Conservation (phyloP, 1,140 invertebrate genomes). For the Venturia canescens region DNA sequence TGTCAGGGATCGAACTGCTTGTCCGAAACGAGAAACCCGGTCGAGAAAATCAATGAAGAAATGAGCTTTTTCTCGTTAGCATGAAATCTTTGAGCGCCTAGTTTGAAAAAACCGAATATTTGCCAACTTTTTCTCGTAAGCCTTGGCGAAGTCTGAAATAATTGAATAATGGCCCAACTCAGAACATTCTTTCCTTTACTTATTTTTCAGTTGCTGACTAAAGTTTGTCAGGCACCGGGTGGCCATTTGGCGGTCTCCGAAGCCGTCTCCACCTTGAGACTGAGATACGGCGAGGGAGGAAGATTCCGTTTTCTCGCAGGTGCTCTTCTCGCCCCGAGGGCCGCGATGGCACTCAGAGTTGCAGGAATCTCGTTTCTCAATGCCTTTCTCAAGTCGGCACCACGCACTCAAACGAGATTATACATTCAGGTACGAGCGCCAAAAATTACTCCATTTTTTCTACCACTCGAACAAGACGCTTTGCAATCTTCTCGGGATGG, state of each 20-base stretch:
- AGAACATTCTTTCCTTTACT: background rate
- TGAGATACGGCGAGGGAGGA: slow-evolving; percentile 94
- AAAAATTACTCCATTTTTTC: too few relatives aligned
- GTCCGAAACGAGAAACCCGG: too few relatives aligned
- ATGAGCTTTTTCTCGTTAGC: too few relatives aligned
- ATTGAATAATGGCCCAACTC: background rate
- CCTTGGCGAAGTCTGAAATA: background rate
- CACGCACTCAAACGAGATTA: slow-evolving; percentile 85
- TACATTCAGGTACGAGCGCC: slow-evolving; percentile 86
- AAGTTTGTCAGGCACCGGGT: slow-evolving; percentile 84
- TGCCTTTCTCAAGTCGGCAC: slow-evolving; percentile 86
- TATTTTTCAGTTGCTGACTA: slow-evolving; percentile 83
- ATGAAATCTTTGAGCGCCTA: too few relatives aligned
- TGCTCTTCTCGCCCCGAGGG: slow-evolving; percentile 85
- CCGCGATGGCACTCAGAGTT: slow-evolving; percentile 85
- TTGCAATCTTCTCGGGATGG: too few relatives aligned
- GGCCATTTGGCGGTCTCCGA: slow-evolving; percentile 92
- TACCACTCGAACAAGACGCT: too few relatives aligned
- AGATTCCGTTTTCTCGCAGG: slow-evolving; percentile 93
- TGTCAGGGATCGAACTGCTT: too few relatives aligned
- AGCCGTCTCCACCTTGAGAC: slow-evolving; percentile 90
- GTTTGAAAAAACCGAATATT: background rate
- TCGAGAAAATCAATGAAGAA: too few relatives aligned
- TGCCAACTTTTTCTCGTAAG: background rate
- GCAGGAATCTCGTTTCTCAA: slow-evolving; percentile 92